Evolutionary conservation across 2,113 vertebrate genomes (phyloP).

Genomic region (Nyctibius bracteatus): DNA sequence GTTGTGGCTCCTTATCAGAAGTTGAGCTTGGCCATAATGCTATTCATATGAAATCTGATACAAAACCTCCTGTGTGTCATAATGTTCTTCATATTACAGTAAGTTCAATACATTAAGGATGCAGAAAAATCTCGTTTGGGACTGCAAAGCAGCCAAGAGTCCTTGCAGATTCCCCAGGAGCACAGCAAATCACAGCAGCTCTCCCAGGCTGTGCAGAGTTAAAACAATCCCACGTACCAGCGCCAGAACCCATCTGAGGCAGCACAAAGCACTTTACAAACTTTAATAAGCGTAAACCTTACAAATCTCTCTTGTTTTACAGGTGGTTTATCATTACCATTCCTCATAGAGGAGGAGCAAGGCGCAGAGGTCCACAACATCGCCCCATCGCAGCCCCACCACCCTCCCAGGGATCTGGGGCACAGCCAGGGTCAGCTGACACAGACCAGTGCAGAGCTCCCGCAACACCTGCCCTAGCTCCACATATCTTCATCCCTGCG

Average conservation of each 20-base stretch:
- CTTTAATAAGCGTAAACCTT: not conserved
- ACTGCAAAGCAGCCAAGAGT: not conserved
- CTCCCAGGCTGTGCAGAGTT: not conserved
- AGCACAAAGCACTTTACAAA: not conserved
- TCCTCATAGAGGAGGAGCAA: not conserved
- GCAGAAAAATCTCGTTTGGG: constrained; percentile 40
- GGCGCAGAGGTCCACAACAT: fast-evolving
- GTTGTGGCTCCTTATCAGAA: not conserved
- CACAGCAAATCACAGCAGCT: constrained; percentile 21
- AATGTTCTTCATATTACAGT: constrained; percentile 10
- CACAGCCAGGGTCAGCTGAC: fast-evolving
- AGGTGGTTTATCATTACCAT: not conserved
- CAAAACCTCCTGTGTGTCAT: constrained; percentile 5
- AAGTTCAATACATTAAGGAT: constrained; percentile 55
- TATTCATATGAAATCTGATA: constrained; percentile 30
- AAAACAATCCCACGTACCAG: not conserved
- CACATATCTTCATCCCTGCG: fast-evolving
- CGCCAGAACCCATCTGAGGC: not conserved
- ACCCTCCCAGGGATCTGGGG: fast-evolving
- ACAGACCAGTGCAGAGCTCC: not conserved
- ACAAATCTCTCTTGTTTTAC: not conserved
- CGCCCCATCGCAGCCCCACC: fast-evolving
- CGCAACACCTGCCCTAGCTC: not conserved
- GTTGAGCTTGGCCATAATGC: not conserved
- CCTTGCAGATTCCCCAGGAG: not conserved